Percentiles rank a stretch among this genome's conserved stretches.
phyloP scores from a whole-genome alignment of 2,113 vertebrate species.

The Alosa alosa region DNA sequence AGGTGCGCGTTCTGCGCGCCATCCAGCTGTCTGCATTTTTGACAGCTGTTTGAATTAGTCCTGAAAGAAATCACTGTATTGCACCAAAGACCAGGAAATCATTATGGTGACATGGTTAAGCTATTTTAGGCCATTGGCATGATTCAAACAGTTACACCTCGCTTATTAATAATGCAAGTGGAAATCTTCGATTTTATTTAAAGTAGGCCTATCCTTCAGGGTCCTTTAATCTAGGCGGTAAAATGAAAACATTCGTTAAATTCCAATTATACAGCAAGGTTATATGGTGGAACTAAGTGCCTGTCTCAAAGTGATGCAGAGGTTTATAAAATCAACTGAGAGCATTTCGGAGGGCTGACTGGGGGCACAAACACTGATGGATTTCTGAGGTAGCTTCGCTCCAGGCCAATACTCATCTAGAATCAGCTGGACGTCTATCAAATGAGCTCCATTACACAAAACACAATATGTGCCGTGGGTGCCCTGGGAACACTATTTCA shows the following conservation, averaged over 20 bases:
- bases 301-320: not conserved
- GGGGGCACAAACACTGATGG: not conserved
- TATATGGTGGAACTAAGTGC: not conserved
- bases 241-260: not conserved
- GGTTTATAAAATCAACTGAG: not conserved
- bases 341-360: not conserved
- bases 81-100: not conserved
- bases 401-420: not conserved
- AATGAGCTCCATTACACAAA: constrained; percentile 1
- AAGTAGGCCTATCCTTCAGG: too few species aligned
- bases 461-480: not conserved
- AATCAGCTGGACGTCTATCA: not conserved
- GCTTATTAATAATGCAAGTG: not conserved
- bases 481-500: not conserved
- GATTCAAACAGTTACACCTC: not conserved
- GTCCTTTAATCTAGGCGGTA: not conserved
- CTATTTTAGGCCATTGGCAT: not conserved
- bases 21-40: too few species aligned
- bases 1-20: too few species aligned
- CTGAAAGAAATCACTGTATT: not conserved
- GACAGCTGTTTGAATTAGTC: too few species aligned
- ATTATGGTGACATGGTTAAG: not conserved
- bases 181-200: not conserved
- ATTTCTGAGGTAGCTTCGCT: not conserved
- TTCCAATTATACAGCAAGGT: not conserved